These are phyloP conservation scores for Caenorhabditis imperialis DNA, from an alignment of 2,888 invertebrate species.

Conservation along the genomic window DNA sequence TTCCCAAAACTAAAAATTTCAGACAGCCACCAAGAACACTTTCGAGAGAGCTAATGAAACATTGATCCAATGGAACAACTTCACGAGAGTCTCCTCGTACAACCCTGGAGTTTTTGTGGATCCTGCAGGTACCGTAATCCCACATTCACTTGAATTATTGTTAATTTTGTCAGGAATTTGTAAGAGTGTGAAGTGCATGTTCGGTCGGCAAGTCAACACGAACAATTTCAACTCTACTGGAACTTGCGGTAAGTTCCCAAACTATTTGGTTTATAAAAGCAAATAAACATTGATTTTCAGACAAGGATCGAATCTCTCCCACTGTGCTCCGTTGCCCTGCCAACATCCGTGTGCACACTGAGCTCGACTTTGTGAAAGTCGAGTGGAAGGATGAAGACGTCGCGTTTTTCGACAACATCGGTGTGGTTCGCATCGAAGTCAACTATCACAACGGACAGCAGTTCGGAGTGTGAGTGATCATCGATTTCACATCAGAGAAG, in stretches of 20 bases:
- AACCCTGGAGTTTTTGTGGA: slow-evolving; percentile 49
- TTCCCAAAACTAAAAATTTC: not conserved
- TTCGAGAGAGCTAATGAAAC: not conserved
- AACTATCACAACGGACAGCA: slow-evolving; percentile 52
- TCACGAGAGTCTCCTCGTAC: slow-evolving; percentile 36
- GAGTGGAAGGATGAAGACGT: slow-evolving; percentile 36
- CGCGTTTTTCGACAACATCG: slow-evolving; percentile 51
- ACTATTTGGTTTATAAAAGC: not conserved
- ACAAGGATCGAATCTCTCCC: slow-evolving; percentile 45
- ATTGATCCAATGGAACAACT: slow-evolving; percentile 36
- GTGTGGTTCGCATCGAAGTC: slow-evolving; percentile 14
- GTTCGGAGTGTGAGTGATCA: slow-evolving; percentile 29
- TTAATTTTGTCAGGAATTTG: slow-evolving; percentile 32
- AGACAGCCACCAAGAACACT: slow-evolving; percentile 5
- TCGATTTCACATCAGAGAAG: not conserved
- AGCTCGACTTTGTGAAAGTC: slow-evolving; percentile 24
- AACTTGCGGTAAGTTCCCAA: slow-evolving; percentile 22
- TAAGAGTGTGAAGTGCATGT: slow-evolving; percentile 46
- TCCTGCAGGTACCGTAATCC: slow-evolving; percentile 29
- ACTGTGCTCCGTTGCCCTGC: slow-evolving; percentile 39
- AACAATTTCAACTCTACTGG: slow-evolving; percentile 34
- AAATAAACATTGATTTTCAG: slow-evolving; percentile 11
- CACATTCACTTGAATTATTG: not conserved
- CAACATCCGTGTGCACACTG: not conserved
- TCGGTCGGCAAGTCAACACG: slow-evolving; percentile 31